Evolutionary conservation across 2,797 vertebrate genomes (phyloP).

Genomic region (Argya squamiceps): DNA sequence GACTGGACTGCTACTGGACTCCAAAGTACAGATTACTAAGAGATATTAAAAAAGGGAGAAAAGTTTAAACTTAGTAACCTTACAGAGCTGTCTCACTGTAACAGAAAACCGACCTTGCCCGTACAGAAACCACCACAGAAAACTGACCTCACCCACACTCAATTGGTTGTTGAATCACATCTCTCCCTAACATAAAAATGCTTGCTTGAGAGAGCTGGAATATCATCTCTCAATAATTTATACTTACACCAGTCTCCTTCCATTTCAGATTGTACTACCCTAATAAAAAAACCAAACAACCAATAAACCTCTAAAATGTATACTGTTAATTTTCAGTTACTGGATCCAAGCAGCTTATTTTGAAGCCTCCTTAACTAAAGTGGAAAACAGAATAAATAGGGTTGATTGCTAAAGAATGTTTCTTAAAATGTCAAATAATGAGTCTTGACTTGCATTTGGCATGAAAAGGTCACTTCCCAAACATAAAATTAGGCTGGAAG

Average conservation of each 20-base stretch:
- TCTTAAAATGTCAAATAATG: neutral
- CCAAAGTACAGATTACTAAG: neutral
- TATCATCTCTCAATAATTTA: neutral
- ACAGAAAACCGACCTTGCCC: neutral
- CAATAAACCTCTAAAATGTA: neutral
- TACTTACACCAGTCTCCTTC: neutral
- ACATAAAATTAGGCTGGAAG: slow-evolving; percentile 15
- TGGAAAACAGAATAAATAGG: neutral
- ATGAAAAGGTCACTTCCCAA: slow-evolving; percentile 23
- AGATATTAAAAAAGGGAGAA: neutral
- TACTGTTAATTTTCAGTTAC: neutral
- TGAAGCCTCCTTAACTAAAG: neutral
- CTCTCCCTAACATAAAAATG: neutral
- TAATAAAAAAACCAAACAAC: neutral
- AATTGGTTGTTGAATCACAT: neutral
- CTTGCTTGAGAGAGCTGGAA: neutral
- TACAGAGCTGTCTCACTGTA: neutral
- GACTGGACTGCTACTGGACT: neutral
- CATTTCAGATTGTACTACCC: neutral
- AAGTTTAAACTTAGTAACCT: neutral
- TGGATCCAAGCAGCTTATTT: neutral
- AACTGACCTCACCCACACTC: neutral
- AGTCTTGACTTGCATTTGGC: neutral
- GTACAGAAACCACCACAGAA: neutral
- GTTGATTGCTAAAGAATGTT: neutral